phyloP scores from a whole-genome alignment of 2,888 invertebrate species.

The Clanis bilineata region DNA sequence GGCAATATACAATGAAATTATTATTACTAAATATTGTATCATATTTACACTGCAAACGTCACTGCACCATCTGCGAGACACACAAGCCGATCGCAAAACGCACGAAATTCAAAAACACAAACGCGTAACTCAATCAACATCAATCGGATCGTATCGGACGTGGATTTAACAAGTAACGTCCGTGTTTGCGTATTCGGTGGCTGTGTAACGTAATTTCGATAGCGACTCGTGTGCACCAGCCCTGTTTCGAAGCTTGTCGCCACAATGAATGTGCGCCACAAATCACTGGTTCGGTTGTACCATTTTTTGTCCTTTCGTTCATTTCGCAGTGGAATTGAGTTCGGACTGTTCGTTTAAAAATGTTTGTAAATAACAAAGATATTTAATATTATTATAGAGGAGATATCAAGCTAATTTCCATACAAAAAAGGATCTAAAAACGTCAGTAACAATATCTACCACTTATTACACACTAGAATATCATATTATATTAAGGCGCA shows the following conservation, averaged over 20 bases:
- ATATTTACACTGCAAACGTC: background rate
- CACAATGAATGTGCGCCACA: conserved; percentile 77
- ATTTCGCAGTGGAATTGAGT: conserved; percentile 74
- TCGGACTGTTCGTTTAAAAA: conserved; percentile 55
- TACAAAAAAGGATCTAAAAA: no score
- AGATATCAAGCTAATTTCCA: no score
- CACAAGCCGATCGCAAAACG: conserved; percentile 32
- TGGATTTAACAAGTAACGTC: conserved; percentile 67
- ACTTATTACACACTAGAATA: no score
- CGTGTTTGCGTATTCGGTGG: conserved; percentile 48
- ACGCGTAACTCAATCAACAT: conserved; percentile 75
- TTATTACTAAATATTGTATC: background rate
- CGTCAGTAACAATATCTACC: no score
- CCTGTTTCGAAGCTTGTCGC: conserved; percentile 67
- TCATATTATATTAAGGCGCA: no score
- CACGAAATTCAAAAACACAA: conserved; percentile 14
- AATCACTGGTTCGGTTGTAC: conserved; percentile 71
- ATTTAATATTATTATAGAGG: no score
- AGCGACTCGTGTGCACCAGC: conserved; percentile 56
- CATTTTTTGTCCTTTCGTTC: conserved; percentile 73
- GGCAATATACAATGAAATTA: no score
- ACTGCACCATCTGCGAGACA: background rate
- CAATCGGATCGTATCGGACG: conserved; percentile 59
- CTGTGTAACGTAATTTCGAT: conserved; percentile 49
- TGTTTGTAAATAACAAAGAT: conserved; percentile 24